phyloP scores from a whole-genome alignment of 2,113 vertebrate genomes.

The Myodes glareolus region DNA sequence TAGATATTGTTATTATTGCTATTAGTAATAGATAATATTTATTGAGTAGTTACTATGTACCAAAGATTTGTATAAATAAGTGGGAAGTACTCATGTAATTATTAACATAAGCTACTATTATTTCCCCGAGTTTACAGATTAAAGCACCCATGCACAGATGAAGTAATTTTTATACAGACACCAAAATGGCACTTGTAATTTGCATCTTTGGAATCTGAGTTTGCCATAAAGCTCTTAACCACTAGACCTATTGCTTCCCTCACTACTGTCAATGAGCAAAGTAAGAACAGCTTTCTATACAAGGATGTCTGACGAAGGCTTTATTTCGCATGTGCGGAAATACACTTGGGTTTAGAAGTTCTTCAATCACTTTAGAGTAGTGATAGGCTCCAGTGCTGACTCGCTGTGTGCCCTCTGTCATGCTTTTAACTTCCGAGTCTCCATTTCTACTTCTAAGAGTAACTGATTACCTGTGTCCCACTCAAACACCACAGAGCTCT shows the following conservation, averaged over 20 bases:
- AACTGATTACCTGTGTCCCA: not conserved
- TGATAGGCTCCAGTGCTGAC: not conserved
- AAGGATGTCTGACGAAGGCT: slow-evolving; percentile 12
- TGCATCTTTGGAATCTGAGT: not conserved
- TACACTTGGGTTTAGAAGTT: slow-evolving; percentile 23
- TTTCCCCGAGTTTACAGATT: not conserved
- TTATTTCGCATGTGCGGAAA: not conserved
- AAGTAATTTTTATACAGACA: slow-evolving; percentile 46
- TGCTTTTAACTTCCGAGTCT: slow-evolving; percentile 18
- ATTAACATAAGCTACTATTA: not conserved
- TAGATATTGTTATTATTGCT: not conserved
- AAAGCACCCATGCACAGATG: not conserved
- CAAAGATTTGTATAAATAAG: slow-evolving; percentile 7
- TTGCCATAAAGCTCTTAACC: not conserved
- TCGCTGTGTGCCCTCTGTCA: not conserved
- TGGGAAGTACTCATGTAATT: not conserved
- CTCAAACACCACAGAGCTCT: not conserved
- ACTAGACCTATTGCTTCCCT: not conserved
- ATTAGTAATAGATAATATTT: not conserved
- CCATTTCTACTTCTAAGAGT: slow-evolving; percentile 18
- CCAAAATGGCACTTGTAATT: not conserved
- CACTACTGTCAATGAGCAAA: not conserved
- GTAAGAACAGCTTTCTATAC: not conserved
- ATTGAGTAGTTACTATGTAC: not conserved
- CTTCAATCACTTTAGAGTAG: not conserved